A percentile compares a stretch with the other conserved stretches of the same genome.
Evolutionary conservation across 2,888 invertebrate species (phyloP).

Genomic region (Mechanitis mazaeus): DNA sequence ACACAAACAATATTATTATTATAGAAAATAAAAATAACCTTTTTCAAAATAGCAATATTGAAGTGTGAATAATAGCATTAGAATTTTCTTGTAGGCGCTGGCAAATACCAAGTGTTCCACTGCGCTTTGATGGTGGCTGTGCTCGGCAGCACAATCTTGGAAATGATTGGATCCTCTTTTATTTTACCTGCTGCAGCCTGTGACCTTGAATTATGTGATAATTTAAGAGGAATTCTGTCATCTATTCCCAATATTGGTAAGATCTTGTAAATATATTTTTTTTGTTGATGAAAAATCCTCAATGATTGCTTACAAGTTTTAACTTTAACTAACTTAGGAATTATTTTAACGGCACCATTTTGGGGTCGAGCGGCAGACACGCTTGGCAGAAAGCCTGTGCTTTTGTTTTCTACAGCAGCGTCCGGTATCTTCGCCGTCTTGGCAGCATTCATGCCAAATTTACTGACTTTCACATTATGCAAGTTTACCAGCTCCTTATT

Average conservation of each 20-base stretch:
- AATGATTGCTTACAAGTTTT: conserved; percentile 9
- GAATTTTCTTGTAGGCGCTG: conserved; percentile 44
- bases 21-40: background rate
- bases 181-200: conserved; percentile 83
- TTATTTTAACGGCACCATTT: conserved; percentile 60
- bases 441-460: conserved; percentile 56
- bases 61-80: conserved; percentile 1
- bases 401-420: conserved; percentile 45
- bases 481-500: conserved; percentile 59
- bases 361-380: conserved; percentile 65
- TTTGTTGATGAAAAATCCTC: background rate
- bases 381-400: conserved; percentile 56
- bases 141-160: conserved; percentile 50
- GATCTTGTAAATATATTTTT: too few relatives aligned
- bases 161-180: conserved; percentile 78
- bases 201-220: conserved; percentile 79
- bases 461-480: conserved; percentile 49
- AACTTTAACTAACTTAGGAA: conserved; percentile 39
- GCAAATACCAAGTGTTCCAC: conserved; percentile 58
- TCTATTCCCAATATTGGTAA: conserved; percentile 82
- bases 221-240: conserved; percentile 80
- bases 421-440: conserved; percentile 48
- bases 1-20: too few relatives aligned
- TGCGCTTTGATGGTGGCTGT: conserved; percentile 51
- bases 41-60: background rate